Evolutionary conservation across 2,113 vertebrate species (phyloP).

Genomic region (Eurystomus gularis): DNA sequence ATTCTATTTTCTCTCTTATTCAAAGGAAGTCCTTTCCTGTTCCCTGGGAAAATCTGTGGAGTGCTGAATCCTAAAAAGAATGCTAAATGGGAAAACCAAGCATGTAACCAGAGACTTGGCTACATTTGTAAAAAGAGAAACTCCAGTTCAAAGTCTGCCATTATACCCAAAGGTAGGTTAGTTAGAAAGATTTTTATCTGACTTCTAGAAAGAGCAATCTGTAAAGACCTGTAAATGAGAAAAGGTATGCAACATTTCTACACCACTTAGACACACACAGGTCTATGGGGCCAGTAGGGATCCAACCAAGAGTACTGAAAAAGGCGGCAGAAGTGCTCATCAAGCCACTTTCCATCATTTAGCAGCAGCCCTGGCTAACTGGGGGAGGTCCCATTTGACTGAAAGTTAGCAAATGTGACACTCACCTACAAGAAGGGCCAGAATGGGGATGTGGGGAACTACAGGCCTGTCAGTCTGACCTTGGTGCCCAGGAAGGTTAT

Average conservation of each 20-base stretch:
- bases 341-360: too few species aligned
- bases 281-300: too few species aligned
- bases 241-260: not conserved
- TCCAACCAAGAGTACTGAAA: too few species aligned
- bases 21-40: constrained; percentile 84
- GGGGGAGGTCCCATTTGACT: too few species aligned
- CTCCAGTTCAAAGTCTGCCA: constrained; percentile 51
- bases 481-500: too few species aligned
- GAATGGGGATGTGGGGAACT: too few species aligned
- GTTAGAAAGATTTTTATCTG: not conserved
- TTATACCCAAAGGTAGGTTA: constrained; percentile 65
- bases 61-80: constrained; percentile 81
- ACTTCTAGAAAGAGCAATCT: not conserved
- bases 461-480: too few species aligned
- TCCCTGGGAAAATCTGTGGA: constrained; percentile 84
- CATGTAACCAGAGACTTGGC: constrained; percentile 83
- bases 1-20: not conserved
- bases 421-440: too few species aligned
- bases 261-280: too few species aligned
- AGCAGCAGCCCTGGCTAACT: too few species aligned
- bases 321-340: too few species aligned
- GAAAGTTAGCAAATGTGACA: too few species aligned
- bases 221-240: not conserved
- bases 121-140: constrained; percentile 89
- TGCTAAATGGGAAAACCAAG: constrained; percentile 86